These are phyloP conservation scores for Rhinatrema bivittatum DNA, from an alignment of 2,797 vertebrate genomes.

Conservation along the genomic window DNA sequence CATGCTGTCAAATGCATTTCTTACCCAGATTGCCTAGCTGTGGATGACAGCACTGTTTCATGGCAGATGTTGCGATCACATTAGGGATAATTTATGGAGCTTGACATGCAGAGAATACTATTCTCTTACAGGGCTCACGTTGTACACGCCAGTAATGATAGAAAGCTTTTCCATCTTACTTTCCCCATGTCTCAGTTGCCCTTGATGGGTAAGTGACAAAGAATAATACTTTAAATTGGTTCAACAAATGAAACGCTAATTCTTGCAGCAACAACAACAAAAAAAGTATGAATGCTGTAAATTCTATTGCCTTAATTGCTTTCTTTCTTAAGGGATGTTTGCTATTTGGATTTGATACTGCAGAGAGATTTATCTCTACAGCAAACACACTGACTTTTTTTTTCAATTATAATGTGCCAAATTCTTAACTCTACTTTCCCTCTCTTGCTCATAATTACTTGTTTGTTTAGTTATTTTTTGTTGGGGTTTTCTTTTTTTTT, in stretches of 20 bases:
- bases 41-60: conserved; percentile 20
- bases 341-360: no score
- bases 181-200: conserved; percentile 26
- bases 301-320: conserved; percentile 16
- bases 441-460: no score
- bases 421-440: no score
- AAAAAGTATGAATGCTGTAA: conserved; percentile 1
- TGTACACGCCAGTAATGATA: conserved; percentile 15
- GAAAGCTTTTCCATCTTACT: conserved; percentile 27
- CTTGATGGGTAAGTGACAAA: conserved; percentile 16
- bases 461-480: no score
- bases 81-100: conserved; percentile 29
- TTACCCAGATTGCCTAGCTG: conserved; percentile 15
- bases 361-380: no score
- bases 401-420: no score
- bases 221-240: conserved; percentile 10
- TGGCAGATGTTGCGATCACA: conserved; percentile 31
- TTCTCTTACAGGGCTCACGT: conserved; percentile 19
- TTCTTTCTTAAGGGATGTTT: no score
- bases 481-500: no score
- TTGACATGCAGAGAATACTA: conserved; percentile 22
- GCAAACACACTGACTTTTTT: no score
- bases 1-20: conserved; percentile 23
- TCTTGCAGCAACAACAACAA: background rate
- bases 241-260: conserved; percentile 8